Evolutionary conservation across 2,888 invertebrate genomes (phyloP), one percentile per base, ranked within the genome.

Genomic region (Rhingia campestris): DNA sequence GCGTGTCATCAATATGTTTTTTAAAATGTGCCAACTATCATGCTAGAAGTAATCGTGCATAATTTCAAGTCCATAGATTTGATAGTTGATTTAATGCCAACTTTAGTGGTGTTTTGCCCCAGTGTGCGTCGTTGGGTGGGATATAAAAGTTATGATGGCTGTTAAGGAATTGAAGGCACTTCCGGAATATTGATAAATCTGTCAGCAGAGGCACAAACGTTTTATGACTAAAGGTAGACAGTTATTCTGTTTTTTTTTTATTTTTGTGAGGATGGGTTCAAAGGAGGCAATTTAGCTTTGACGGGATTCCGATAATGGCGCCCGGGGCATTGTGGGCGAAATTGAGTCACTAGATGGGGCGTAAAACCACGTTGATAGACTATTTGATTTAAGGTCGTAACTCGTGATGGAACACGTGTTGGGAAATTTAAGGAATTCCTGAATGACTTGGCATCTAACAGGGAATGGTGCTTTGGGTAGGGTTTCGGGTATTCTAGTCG

Each of bases 171-270:
- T 69, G 76, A 69, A 58, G 63, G 54, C 63, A 64, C 63, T 64
- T 77, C 70, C 77, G 70, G 70, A 56, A 64, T 70, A 77, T 77
- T 64, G 63, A 77, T 77, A 70, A 56, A 77, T 70, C 77, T 77
- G 70, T 41, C 63, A 77, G 70, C 22, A 22, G 22, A 22, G 22
- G 22, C 22, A 5, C 47, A 67, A 76, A 76, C 76, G 67, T 47
- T 76, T 76, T 67, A 76, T 32, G 73, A 56, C 14, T 14, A 14
- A 7, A 33, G 58, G 35, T 54, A 74, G 22, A 22, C 22, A 22
- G 22, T 64, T 73, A 74, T 66, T 66, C 67, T 59, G 59, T 59
- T 59, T 59, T n/a, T 53, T 32, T 30, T 14, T 22, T 30, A 7
- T 33, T 14, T 22, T 12, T 47, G 37, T 14, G 4, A 5, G n/a